Base-by-base conservation (phyloP, 1,140 invertebrate species). In the Rhagoletis zephyria region DNA sequence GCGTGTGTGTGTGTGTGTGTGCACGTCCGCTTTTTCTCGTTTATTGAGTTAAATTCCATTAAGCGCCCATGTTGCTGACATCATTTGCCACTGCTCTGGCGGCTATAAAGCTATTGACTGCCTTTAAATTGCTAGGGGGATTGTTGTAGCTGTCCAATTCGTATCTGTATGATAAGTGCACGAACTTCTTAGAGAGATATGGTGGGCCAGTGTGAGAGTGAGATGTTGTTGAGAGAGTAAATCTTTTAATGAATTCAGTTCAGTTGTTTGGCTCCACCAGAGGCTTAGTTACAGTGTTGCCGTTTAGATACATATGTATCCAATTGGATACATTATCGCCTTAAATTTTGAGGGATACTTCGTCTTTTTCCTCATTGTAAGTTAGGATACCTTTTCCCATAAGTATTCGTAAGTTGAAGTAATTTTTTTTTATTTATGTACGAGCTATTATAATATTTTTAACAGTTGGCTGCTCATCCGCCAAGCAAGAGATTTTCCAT, bases 241-340 rank as follows among this genome's bases (percentile, higher is more conserved):
- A 81, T 30, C 12, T 81, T n/a, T 59, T 6, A 56, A 81, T 51
- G 5, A 30, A n/a, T 59, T 5, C 0, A 56, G 51, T 81, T 56
- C 45, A 19, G n/a, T 81, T 56, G 16, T 81, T 81, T 81, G 16
- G 14, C 48, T 16, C 48, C 45, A 56, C 12, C 48, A 81, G 12
- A 81, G 74, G 48, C 42, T 56, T 9, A 19, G 74, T 81, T 81
- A 81, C 30, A 81, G 74, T 81, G 48, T 81, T 81, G 56, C 19
- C 19, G 45, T 81, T 51, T 56, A 6, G 56, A 56, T 56, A 81
- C 48, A 30, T 81, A 30, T 51, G 45, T 56, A 19, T 56, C 74
- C n/a, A 19, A 48, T 56, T 19, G 48, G 30, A 30, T 30, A 30
- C 30, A 30, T 30, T 30, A 30, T 30, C 30, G 30, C 30, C 30